A percentile compares a stretch with the other conserved stretches of the same genome.
These are phyloP conservation scores for Cryptocheilus praepositus DNA, from an alignment of 2,888 invertebrate genomes.

Conservation along the genomic window DNA sequence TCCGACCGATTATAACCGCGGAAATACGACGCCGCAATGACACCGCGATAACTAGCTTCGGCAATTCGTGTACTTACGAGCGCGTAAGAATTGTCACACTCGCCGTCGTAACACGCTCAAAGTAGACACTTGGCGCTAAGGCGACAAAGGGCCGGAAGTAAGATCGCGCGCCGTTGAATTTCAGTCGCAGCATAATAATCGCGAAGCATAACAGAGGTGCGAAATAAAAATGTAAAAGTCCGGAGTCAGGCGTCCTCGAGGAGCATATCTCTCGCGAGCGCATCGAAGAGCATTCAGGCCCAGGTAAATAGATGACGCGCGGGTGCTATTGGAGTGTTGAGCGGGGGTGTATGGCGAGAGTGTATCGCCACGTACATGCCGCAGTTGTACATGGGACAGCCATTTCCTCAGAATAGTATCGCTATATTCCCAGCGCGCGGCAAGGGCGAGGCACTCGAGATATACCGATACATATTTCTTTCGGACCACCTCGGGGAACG, in stretches of 20 bases:
- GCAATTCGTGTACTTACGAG: no score
- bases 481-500: conserved; percentile 50
- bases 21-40: no score
- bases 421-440: conserved; percentile 38
- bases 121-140: no score
- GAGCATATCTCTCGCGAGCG: conserved; percentile 24
- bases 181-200: no score
- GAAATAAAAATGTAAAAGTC: conserved; percentile 32
- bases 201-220: no score
- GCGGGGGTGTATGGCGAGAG: not conserved
- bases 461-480: conserved; percentile 62
- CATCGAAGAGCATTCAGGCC: not conserved
- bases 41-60: no score
- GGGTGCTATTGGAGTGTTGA: not conserved
- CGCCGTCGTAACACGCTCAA: no score
- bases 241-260: conserved; percentile 34
- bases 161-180: no score
- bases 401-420: conserved; percentile 37
- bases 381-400: conserved; percentile 24
- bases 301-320: conserved; percentile 5
- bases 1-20: no score
- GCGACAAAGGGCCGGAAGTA: no score
- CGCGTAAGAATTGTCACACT: no score
- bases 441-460: conserved; percentile 50
- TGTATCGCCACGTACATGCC: not conserved